Percentiles rank a stretch among this genome's conserved stretches.
phyloP scores from a whole-genome alignment of 2,888 invertebrate species.

The Eupithecia inturbata region DNA sequence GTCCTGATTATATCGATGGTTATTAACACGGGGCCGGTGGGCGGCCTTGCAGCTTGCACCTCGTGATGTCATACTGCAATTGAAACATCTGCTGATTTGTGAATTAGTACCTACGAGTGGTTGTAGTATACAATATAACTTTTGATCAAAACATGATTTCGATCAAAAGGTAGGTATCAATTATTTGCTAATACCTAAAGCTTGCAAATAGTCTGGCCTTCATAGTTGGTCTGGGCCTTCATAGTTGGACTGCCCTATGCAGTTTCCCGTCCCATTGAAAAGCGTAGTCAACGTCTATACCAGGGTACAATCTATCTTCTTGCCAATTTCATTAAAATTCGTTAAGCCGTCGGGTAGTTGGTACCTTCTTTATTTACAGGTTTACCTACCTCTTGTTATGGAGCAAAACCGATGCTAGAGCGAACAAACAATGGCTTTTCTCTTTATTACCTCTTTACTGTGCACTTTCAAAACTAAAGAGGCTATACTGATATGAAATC shows the following conservation, averaged over 20 bases:
- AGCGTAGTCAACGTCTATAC: background rate
- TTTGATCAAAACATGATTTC: background rate
- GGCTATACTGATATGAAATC: background rate
- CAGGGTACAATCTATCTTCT: background rate
- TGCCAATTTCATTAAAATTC: background rate
- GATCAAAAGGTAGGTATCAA: background rate
- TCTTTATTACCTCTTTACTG: background rate
- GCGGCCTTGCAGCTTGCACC: constrained; percentile 34
- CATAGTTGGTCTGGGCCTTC: background rate
- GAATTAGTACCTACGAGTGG: background rate
- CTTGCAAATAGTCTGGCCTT: too few relatives aligned
- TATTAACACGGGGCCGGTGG: constrained; percentile 19
- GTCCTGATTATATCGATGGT: constrained; percentile 22
- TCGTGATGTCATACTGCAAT: constrained; percentile 35
- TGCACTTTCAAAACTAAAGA: background rate
- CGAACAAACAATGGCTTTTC: background rate
- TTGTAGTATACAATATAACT: background rate
- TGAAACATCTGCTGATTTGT: constrained; percentile 5
- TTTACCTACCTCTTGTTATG: background rate
- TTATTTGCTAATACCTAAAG: background rate
- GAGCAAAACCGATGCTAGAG: background rate
- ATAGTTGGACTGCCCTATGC: background rate
- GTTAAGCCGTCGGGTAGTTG: background rate
- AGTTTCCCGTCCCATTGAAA: background rate
- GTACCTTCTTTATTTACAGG: background rate